Base-by-base conservation (phyloP, 2,797 vertebrate genomes). In the Garrulus glandarius region DNA sequence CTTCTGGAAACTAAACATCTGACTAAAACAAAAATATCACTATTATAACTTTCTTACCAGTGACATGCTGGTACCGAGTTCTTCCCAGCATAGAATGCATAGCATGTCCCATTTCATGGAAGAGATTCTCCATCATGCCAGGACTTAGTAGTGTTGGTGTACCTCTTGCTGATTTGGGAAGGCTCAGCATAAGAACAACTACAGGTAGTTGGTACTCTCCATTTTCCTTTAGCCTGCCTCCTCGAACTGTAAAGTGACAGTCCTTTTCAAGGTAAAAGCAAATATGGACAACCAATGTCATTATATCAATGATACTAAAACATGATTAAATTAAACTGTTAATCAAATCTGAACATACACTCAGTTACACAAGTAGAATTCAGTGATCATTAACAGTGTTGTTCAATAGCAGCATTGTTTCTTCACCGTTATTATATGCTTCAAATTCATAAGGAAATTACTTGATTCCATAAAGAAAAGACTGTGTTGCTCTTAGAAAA, bases 61-160 rank as follows among this genome's bases (percentile, higher is more conserved):
- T 99, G 75, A 99, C 98, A 3, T 99, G 99, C 61, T 99, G 99
- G 97, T 99, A 99, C 52, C 98, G 98, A 57, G 99, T 99, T 89
- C 99, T 98, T 59, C 99, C 99, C 78, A 99, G 97, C 99, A 99
- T 99, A 11, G 99, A 99, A 97, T 99, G 99, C 99, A 99, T 99
- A 87, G 99, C 99, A 43, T 99, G 99, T 2, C 99, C 99, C 99
- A 99, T 99, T 97, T 99, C 99, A 37, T 99, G 99, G 97, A 99
- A 99, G 39, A 99, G 99, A 96, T 99, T 99, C 94, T 99, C 99
- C 99, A 99, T 99, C 99, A 99, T 99, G 34, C 98, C 98, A 2
- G 99, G 99, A 22, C 98, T 99, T 30, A 99, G 97, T 24, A 99
- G 97, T 0, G 98, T 99, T 69, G 99, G 99, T 22, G 98, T 93